Conservation (phyloP, 2,797 vertebrate genomes). For the Peromyscus nudipes region DNA sequence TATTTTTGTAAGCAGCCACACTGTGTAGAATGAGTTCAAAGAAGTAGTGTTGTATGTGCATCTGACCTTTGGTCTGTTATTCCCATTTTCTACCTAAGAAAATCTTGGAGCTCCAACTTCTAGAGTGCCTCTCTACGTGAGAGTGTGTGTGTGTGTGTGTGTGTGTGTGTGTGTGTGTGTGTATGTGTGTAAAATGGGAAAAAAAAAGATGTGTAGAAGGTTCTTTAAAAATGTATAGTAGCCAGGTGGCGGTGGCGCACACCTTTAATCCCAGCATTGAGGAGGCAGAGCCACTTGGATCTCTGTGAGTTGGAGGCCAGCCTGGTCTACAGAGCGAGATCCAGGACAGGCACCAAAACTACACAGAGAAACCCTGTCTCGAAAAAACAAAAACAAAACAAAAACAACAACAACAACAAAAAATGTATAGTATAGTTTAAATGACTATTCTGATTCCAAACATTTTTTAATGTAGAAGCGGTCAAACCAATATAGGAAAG, state of each 20-base stretch:
- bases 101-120: background rate
- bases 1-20: background rate
- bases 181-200: background rate
- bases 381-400: no score
- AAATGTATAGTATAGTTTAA: slow-evolving; percentile 9
- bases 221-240: background rate
- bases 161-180: background rate
- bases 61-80: slow-evolving; percentile 36
- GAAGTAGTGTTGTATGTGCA: slow-evolving; percentile 16
- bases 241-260: no score
- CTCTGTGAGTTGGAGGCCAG: no score
- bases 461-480: slow-evolving; percentile 44
- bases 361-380: no score
- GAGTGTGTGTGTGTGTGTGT: background rate
- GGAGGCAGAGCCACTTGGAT: no score
- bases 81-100: slow-evolving; percentile 42
- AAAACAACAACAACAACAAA: background rate
- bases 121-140: background rate
- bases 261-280: no score
- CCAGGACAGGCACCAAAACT: no score
- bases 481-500: background rate
- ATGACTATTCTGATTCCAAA: slow-evolving; percentile 1
- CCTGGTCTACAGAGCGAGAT: no score
- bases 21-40: background rate
- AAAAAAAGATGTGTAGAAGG: background rate